Evolutionary conservation across 1,140 invertebrate genomes (phyloP), one percentile per base, ranked within the genome.

Genomic region (Papilio polyxenes): DNA sequence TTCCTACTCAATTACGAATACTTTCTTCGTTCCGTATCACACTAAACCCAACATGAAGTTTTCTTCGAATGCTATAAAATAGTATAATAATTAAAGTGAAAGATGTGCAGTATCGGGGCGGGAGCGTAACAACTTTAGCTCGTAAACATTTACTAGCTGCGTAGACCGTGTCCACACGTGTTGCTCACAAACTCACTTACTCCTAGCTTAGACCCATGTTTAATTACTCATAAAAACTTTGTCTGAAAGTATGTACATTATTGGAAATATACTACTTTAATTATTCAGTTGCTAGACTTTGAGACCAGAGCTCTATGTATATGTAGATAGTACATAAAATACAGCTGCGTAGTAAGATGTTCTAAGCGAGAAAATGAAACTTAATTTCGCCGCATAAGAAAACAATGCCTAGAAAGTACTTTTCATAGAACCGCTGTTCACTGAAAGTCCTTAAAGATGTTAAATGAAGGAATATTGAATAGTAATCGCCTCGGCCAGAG

Each of bases 381-480:
- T 2, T 1, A 3, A 37, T 40, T 15, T 69, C 17, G 2, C 49
- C 7, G 17, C 17, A 48, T n/a, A 49, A 7, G 17, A 17, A 48
- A 75, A n/a, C 17, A 48, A 31, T 48, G 44, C 37, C 9, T 48
- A 31, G 49, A 76, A 53, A 76, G 23, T 76, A 49, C 13, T 11
- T 49, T 48, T 51, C 10, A 51, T 51, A 23, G n/a, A 3, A 76
- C 8, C 13, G 23, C 9, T 48, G 20, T 53, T 49, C 75, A 76
- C 53, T 76, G 40, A n/a, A 53, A 62, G 75, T 78, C 17, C 76
- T 78, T 78, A 15, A 78, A 78, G 76, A 78, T 53, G 76, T 59
- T 78, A 78, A 77, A 78, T 51, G 76, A 62, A 62, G 23, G 76
- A 78, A 78, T 78, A 78, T 78, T 78, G 76, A 78, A 78, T 78